Percentiles rank a stretch among this genome's conserved stretches.
These are phyloP conservation scores for Campylomormyrus numenius DNA, from an alignment of 2,113 vertebrate species.

Conservation along the genomic window DNA sequence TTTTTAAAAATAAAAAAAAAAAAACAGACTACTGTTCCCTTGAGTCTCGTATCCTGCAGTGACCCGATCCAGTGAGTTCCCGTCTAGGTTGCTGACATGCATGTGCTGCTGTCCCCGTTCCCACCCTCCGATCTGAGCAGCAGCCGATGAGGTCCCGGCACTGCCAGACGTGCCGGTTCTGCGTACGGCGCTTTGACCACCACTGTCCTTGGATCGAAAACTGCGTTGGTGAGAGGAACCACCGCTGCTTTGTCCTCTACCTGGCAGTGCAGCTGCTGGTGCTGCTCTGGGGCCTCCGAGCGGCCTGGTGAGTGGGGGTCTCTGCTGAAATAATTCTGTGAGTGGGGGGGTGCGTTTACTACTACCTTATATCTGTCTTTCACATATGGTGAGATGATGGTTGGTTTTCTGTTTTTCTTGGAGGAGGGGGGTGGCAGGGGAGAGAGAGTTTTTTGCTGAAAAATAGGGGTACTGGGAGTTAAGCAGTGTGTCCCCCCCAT, in stretches of 20 bases:
- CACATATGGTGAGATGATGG: not conserved
- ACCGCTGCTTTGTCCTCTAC: constrained; percentile 81
- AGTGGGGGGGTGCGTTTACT: not conserved
- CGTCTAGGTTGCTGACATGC: not conserved
- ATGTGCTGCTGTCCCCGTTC: not conserved
- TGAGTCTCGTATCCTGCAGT: not conserved
- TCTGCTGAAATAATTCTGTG: no score
- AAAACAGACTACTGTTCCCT: no score
- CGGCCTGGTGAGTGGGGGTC: constrained; percentile 72
- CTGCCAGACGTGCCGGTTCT: constrained; percentile 79
- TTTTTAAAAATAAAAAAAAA: not conserved
- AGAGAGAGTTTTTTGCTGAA: not conserved
- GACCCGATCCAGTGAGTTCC: not conserved
- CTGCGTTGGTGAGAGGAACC: constrained; percentile 87
- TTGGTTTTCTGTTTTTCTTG: not conserved
- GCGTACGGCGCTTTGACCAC: constrained; percentile 85
- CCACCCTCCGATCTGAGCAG: constrained; percentile 47
- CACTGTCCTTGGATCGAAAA: constrained; percentile 97
- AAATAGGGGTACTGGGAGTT: not conserved
- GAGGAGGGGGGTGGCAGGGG: not conserved
- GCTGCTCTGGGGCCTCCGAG: constrained; percentile 73
- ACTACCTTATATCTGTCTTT: not conserved
- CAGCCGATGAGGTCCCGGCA: constrained; percentile 88
- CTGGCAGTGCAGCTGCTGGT: constrained; percentile 73
- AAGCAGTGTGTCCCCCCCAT: not conserved